Evolutionary conservation across 2,888 invertebrate genomes (phyloP), one percentile per base, ranked within the genome.

Genomic region (Aricia artaxerxes): DNA sequence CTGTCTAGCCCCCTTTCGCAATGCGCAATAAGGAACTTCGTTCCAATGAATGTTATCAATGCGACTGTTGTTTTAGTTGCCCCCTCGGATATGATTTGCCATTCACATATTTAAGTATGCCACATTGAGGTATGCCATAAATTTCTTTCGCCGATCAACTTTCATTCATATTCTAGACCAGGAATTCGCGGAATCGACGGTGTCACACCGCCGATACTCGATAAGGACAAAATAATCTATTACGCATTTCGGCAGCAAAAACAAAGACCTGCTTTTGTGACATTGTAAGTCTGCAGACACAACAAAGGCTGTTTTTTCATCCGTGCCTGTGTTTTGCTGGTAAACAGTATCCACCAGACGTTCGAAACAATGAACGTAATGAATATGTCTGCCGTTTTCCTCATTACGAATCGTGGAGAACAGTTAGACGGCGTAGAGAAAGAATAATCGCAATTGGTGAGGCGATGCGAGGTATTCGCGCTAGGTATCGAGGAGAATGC

Each of bases 391-490:
- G 60, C 60, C 7, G 16, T 61, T 13, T 57, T 40, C 24, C 61
- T 64, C 49, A 31, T 78, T 35, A 35, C 64, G n/a, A 64, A 72
- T 69, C 53, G 69, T 72, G 35, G 38, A 49, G 69, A 72, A 57
- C 57, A 57, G 72, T 44, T 38, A 72, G 72, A 38, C 11, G 40
- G 40, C 73, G 57, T n/a, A 40, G 73, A 60, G 88, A 69, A 16
- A 69, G 35, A 35, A 69, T 88, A 90, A 88, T 89, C 89, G 89
- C 88, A 87, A 80, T 79, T 81, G 80, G 78, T 81, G 78, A 73
- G 57, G 78, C 57, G 78, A 88, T 87, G 86, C 86, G 87, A 88
- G 89, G 89, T 91, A 90, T 91, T 89, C 89, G 91, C 87, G 89
- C 88, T 90, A 89, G 88, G 88, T 87, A 88, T 86, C 86, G 87